These are phyloP conservation scores for Copidosoma floridanum DNA, from an alignment of 1,140 invertebrate species.

Conservation along the genomic window DNA sequence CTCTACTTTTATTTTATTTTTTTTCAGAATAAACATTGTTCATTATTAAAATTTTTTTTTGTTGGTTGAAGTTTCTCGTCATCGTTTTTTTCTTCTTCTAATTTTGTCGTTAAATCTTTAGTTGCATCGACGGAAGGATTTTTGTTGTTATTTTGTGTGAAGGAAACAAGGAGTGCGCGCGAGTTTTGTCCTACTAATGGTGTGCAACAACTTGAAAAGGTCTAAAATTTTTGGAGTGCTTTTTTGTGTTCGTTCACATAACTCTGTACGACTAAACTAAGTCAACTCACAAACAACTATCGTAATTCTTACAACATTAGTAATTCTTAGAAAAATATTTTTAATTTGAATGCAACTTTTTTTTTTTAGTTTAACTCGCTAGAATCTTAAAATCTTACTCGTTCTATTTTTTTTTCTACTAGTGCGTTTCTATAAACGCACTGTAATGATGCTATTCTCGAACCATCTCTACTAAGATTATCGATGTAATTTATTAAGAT, in stretches of 20 bases:
- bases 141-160: background rate
- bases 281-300: background rate
- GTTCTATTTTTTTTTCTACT: too few relatives aligned
- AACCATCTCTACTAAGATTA: constrained; percentile 1
- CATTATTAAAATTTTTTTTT: background rate
- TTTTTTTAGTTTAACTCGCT: too few relatives aligned
- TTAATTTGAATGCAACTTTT: constrained; percentile 2
- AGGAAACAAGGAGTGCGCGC: constrained; percentile 21
- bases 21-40: background rate
- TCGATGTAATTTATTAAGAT: too few relatives aligned
- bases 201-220: constrained; percentile 11
- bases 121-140: background rate
- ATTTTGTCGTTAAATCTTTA: too few relatives aligned
- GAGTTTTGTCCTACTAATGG: constrained; percentile 9
- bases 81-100: too few relatives aligned
- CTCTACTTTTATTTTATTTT: constrained; percentile 6
- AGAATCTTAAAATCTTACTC: too few relatives aligned
- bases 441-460: too few relatives aligned
- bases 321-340: constrained; percentile 14
- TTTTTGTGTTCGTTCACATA: too few relatives aligned
- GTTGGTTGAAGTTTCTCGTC: too few relatives aligned
- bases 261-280: background rate
- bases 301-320: background rate
- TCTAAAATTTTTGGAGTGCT: constrained; percentile 18
- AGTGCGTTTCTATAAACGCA: too few relatives aligned